Evolutionary conservation across 2,888 invertebrate species (phyloP), one percentile per base, ranked within the genome.

Genomic region (Trichogramma evanescens): DNA sequence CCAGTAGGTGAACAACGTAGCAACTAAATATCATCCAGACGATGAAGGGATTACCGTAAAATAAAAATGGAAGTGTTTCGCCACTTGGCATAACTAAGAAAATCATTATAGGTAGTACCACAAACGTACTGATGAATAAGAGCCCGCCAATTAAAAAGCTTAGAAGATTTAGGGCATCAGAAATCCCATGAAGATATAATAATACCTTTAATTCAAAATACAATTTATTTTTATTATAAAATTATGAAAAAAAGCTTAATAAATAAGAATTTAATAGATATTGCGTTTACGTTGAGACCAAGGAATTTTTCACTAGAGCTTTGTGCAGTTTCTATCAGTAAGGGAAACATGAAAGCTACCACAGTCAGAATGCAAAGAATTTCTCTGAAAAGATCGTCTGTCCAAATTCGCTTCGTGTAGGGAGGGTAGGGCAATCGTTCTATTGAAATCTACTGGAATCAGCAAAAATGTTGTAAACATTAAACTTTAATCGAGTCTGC

Each of bases 121-220:
- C 50, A 52, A 72, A 72, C 26, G 66, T 43, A 38, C 52, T 66
- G 52, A 72, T 71, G 50, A 71, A 68, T 26, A 70, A 4, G 13
- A 64, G 56, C 10, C 73, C 72, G 53, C 65, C 72, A 8, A 68
- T 13, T 26, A 75, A 52, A 75, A 74, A 75, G 54, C 72, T 72
- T 7, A 73, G 65, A 58, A 74, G 65, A 66, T 73, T 74, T 40
- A 71, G 67, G 44, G 63, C 62, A 38, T 65, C 62, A 41, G 68
- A 69, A 6, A 74, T 71, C n/a, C 75, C 75, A 50, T 74, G 73
- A 61, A 75, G 72, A 10, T 70, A 66, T 71, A 74, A 73, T 50
- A 75, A 58, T 51, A 73, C 71, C 73, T 74, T 44, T 3, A 64
- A 66, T 10, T 10, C 49, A 13, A 40, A 38, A 10, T 59, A 4